Base-by-base conservation (phyloP, 2,797 vertebrate species). In the Gymnodraco acuticeps region DNA sequence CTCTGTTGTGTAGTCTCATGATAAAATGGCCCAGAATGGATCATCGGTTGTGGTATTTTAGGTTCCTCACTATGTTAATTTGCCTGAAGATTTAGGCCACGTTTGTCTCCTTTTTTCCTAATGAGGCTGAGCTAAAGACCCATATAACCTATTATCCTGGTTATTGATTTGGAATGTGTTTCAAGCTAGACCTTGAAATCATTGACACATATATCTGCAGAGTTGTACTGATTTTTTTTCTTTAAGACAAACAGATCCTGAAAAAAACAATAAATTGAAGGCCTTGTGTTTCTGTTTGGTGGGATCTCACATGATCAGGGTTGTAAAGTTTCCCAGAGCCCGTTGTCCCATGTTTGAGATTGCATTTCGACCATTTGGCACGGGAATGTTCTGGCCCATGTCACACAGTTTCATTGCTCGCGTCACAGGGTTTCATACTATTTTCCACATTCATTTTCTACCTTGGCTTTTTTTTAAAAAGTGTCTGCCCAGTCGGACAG, bases 21-120 rank as follows among this genome's bases (percentile, higher is more conserved):
- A 88, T 87, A 80, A 88, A 88, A 78, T 72, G 87, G 84, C 89
- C 91, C 87, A 92, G 88, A 92, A 89, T 66, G 78, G 86, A 85
- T 91, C 77, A 73, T 85, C 48, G 13, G 68, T 81, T 83, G 85
- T 84, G 89, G 86, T 94, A 93, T 94, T 94, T 94, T 92, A 87
- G 81, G 91, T 92, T 84, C 82, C 70, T 89, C 72, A 15, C 87
- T 72, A 74, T 85, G 83, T 89, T 93, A 90, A 92, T 93, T 91
- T 87, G 93, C 93, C 91, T 89, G 87, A 84, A 92, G 91, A 94
- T 93, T 89, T 87, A 91, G 92, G 93, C 86, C 93, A 93, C 70
- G 46, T 80, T 90, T 88, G 80, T 88, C 82, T 92, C 69, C 55
- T 72, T 86, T 89, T 73, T 83, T 81, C 77, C 85, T 92, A 94